These are phyloP conservation scores for Mesochorus sp. DNA, from an alignment of 2,888 invertebrate genomes.

Conservation along the genomic window DNA sequence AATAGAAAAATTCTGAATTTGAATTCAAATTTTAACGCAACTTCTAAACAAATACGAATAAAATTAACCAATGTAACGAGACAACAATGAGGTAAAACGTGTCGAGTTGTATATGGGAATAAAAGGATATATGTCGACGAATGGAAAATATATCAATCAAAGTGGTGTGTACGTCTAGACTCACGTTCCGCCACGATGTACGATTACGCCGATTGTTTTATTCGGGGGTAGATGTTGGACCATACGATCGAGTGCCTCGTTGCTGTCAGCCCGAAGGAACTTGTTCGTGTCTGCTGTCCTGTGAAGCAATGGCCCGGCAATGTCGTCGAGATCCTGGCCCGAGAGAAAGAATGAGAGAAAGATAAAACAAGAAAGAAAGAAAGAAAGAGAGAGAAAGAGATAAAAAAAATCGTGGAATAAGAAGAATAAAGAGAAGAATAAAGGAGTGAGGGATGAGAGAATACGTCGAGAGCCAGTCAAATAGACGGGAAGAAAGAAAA, in stretches of 20 bases:
- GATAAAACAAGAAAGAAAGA: constrained; percentile 17
- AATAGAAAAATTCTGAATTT: no score
- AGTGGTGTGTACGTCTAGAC: constrained; percentile 58
- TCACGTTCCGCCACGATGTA: constrained; percentile 87
- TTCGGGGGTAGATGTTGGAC: constrained; percentile 89
- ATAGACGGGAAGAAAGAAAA: constrained; percentile 31
- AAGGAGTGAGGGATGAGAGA: constrained; percentile 1
- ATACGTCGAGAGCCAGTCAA: constrained; percentile 36
- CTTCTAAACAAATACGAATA: no score
- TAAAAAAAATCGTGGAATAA: neutral
- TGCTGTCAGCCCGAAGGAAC: constrained; percentile 95
- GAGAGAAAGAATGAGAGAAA: constrained; percentile 15
- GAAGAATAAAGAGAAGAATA: neutral
- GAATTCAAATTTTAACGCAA: no score
- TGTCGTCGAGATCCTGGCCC: constrained; percentile 91
- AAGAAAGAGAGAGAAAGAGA: neutral
- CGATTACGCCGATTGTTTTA: constrained; percentile 87
- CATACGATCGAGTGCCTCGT: constrained; percentile 91
- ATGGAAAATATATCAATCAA: constrained; percentile 31
- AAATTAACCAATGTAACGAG: no score
- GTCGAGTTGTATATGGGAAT: neutral
- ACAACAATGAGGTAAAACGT: no score
- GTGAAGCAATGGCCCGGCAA: constrained; percentile 90
- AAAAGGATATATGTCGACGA: neutral
- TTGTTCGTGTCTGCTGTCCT: constrained; percentile 97